Evolutionary conservation across 2,113 vertebrate species (phyloP).

Genomic region (Motacilla alba): DNA sequence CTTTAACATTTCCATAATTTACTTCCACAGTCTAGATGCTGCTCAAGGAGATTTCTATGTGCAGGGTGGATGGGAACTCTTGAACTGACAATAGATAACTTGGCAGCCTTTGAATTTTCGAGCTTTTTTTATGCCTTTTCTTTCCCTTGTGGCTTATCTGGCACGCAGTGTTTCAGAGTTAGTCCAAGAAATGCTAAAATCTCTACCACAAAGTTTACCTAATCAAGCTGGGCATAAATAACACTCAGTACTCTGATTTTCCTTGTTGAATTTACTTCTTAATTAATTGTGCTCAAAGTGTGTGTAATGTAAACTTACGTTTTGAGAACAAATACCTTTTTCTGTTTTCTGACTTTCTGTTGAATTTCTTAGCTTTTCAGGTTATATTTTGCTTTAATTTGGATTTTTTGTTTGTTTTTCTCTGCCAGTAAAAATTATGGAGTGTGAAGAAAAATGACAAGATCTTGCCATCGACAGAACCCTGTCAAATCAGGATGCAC

Average conservation of each 20-base stretch:
- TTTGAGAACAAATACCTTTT: neutral
- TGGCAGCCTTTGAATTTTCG: neutral
- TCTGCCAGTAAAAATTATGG: neutral
- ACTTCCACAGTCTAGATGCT: neutral
- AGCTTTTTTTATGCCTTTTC: neutral
- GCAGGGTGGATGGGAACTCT: neutral
- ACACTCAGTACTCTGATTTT: neutral
- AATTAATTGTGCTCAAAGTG: neutral
- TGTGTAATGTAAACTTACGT: neutral
- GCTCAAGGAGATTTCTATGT: neutral
- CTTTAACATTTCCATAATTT: neutral
- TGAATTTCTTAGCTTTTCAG: neutral
- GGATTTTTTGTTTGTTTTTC: neutral
- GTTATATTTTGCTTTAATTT: neutral
- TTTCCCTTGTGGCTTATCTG: neutral
- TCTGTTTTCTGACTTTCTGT: neutral
- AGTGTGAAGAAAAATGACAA: neutral
- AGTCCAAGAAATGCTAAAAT: neutral
- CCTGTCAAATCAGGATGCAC: neutral
- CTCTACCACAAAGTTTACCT: neutral
- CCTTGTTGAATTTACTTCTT: constrained; percentile 1
- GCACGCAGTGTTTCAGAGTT: neutral
- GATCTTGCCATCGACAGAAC: neutral
- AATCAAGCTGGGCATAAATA: neutral
- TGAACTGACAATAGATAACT: neutral